phyloP scores from a whole-genome alignment of 37 sponge, comb jelly and placozoan species.

The Ianthella basta region DNA sequence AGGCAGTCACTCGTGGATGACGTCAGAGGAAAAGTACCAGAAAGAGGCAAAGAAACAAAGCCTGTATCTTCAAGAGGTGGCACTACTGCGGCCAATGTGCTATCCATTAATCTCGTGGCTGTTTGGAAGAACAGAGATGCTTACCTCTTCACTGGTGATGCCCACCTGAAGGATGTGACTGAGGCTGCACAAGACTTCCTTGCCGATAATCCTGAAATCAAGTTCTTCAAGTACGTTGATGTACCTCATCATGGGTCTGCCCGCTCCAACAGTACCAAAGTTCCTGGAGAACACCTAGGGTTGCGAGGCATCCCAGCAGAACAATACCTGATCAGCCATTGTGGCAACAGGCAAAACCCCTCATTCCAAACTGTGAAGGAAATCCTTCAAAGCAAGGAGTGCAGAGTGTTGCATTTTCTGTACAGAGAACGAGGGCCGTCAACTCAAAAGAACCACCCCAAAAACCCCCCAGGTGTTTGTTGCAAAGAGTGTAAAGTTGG shows the following conservation, averaged over 20 bases:
- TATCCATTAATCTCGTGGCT: neutral
- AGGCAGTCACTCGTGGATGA: neutral
- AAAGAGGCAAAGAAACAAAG: neutral
- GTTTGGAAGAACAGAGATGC: neutral
- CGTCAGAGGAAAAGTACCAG: neutral
- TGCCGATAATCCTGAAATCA: neutral
- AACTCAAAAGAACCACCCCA: too few relatives aligned
- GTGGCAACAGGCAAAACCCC: neutral
- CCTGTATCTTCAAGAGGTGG: conserved; percentile 1
- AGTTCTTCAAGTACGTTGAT: neutral
- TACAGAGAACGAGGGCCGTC: neutral
- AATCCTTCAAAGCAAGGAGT: neutral
- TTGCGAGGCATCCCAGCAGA: neutral
- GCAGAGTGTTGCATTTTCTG: neutral
- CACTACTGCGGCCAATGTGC: conserved; percentile 1
- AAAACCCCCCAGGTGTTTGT: too few relatives aligned
- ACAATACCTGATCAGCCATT: conserved; percentile 7
- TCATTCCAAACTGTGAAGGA: neutral
- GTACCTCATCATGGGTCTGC: neutral
- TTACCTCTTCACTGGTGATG: conserved; percentile 12
- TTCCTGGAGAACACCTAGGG: neutral
- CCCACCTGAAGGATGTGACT: neutral
- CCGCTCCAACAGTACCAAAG: neutral
- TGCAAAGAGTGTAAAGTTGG: too few relatives aligned
- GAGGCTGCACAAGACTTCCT: neutral